Conservation (phyloP, 1,140 invertebrate genomes). For the Spodoptera litura region DNA sequence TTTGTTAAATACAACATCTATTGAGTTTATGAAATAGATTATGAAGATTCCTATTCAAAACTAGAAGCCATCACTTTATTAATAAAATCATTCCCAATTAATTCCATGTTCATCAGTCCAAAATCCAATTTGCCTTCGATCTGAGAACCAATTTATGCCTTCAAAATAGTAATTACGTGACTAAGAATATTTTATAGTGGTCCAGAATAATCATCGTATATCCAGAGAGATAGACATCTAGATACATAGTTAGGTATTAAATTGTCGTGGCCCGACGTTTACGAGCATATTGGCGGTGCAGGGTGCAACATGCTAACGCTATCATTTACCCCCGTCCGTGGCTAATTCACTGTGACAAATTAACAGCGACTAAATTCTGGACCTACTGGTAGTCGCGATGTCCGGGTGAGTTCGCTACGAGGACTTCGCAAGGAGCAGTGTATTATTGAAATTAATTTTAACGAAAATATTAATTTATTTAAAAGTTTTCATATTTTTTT, state of each 20-base stretch:
- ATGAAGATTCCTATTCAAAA: background rate
- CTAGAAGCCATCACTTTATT: background rate
- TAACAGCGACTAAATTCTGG: constrained; percentile 81
- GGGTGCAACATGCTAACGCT: constrained; percentile 83
- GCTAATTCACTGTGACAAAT: constrained; percentile 86
- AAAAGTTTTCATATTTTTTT: background rate
- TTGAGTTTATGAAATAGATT: too few relatives aligned
- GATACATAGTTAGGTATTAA: constrained; percentile 80
- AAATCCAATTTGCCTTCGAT: constrained; percentile 11
- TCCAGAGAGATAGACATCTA: constrained; percentile 73
- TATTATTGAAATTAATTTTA: constrained; percentile 7
- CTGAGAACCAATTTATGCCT: constrained; percentile 11
- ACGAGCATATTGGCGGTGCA: constrained; percentile 82
- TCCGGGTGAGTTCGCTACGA: constrained; percentile 1
- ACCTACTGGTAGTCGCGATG: constrained; percentile 54
- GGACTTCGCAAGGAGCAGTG: background rate
- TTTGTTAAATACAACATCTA: too few relatives aligned
- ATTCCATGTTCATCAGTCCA: background rate
- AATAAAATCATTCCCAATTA: constrained; percentile 13
- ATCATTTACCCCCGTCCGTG: constrained; percentile 81
- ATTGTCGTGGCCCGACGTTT: constrained; percentile 77
- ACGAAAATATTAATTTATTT: background rate
- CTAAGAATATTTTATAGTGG: constrained; percentile 43
- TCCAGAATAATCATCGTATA: constrained; percentile 50
- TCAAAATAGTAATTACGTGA: constrained; percentile 43